Evolutionary conservation across 2,888 invertebrate genomes (phyloP).

Genomic region (Nemotelus nigrinus): DNA sequence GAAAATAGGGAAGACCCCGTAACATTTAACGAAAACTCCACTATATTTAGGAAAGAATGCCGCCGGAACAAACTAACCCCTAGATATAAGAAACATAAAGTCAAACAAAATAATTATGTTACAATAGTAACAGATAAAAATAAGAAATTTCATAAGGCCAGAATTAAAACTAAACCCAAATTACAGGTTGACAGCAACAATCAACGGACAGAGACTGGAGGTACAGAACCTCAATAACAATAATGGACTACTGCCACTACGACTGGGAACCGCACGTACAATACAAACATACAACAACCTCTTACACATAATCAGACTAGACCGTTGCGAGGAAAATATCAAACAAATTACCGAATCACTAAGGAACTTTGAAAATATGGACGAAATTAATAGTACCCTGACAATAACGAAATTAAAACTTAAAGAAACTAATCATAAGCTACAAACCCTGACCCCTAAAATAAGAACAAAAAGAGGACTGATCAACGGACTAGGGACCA

Average conservation of each 20-base stretch:
- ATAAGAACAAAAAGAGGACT: slow-evolving; percentile 20
- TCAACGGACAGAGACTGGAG: background rate
- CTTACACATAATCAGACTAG: slow-evolving; percentile 12
- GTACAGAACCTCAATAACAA: background rate
- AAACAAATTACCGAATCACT: slow-evolving; percentile 1
- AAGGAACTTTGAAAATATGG: background rate
- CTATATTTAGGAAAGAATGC: slow-evolving; percentile 29
- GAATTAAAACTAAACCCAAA: slow-evolving; percentile 29
- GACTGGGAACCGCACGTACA: background rate
- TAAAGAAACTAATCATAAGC: background rate
- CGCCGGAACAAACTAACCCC: slow-evolving; percentile 18
- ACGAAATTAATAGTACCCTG: background rate
- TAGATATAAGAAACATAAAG: slow-evolving; percentile 20
- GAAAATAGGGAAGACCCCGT: background rate
- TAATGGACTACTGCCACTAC: background rate
- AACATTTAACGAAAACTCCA: background rate
- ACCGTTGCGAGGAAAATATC: slow-evolving; percentile 11
- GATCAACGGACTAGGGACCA: slow-evolving; percentile 33
- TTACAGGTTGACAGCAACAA: slow-evolving; percentile 6
- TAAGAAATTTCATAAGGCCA: slow-evolving; percentile 17
- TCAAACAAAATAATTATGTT: slow-evolving; percentile 10
- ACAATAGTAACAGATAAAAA: background rate
- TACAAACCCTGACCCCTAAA: slow-evolving; percentile 10
- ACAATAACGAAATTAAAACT: slow-evolving; percentile 24
- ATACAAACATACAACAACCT: background rate